Evolutionary conservation across 2,888 invertebrate genomes (phyloP).

Genomic region (Cantharis lateralis): DNA sequence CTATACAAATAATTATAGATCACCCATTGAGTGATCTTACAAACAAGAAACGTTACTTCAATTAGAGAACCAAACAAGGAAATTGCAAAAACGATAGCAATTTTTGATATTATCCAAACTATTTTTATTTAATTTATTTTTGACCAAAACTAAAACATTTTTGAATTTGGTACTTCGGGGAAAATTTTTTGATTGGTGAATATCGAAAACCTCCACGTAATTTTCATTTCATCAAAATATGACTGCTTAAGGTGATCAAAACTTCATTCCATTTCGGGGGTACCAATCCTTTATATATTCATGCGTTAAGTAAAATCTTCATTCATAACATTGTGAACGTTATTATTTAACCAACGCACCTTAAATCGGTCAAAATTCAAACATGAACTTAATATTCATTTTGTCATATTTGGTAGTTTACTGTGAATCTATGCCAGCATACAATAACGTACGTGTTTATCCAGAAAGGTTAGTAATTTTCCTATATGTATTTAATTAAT

Average conservation of each 20-base stretch:
- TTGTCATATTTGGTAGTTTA: not conserved
- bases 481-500: not conserved
- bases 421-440: conserved; percentile 2
- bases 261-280: conserved; percentile 12
- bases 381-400: not conserved
- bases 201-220: not conserved
- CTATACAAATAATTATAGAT: not conserved
- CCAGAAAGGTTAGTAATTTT: conserved; percentile 9
- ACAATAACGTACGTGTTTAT: not conserved
- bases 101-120: not conserved
- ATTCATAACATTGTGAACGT: not conserved
- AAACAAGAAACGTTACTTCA: conserved; percentile 9
- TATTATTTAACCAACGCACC: not conserved
- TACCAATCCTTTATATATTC: not conserved
- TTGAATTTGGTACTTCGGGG: not conserved
- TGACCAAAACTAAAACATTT: not conserved
- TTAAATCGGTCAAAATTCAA: conserved; percentile 7
- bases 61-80: not conserved
- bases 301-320: not conserved
- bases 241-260: conserved; percentile 8
- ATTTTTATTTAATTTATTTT: not conserved
- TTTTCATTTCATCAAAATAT: not conserved
- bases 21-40: not conserved
- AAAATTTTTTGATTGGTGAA: too few species aligned
- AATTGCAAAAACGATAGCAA: not conserved